A percentile compares a stretch with the other conserved stretches of the same genome.
phyloP scores from a whole-genome alignment of 37 sponge, comb jelly and placozoan genomes.

The Oscarella lobularis region DNA sequence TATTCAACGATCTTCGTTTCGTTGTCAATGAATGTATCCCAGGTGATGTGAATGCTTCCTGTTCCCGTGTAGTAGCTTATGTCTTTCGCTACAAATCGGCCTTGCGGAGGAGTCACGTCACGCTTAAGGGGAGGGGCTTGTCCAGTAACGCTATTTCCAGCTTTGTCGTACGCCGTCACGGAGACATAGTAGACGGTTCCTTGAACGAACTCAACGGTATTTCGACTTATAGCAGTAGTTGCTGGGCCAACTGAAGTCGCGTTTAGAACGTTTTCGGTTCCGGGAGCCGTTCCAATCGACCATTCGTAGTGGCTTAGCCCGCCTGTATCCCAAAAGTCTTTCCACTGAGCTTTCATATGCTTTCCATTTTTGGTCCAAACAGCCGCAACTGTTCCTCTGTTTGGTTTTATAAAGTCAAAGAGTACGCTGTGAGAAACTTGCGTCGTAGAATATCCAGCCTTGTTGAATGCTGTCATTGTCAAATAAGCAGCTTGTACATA shows the following conservation, averaged over 20 bases:
- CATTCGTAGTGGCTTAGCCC: constrained; percentile 2
- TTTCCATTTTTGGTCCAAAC: no score
- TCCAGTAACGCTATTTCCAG: not conserved
- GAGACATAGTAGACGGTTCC: not conserved
- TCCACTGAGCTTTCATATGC: not conserved
- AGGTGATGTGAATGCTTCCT: not conserved
- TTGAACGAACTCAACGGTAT: not conserved
- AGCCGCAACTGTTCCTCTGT: not conserved
- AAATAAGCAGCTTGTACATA: not conserved
- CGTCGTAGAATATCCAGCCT: not conserved
- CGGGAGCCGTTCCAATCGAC: not conserved
- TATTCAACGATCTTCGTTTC: not conserved
- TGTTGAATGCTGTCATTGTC: not conserved
- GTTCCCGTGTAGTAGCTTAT: not conserved
- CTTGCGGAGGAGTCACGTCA: not conserved
- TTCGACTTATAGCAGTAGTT: not conserved
- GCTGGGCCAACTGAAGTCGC: not conserved
- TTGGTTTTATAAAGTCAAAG: not conserved
- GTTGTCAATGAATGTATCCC: not conserved
- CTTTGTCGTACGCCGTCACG: not conserved
- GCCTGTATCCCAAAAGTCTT: not conserved
- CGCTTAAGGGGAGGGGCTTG: not conserved
- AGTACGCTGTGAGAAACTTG: not conserved
- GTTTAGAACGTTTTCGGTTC: constrained; percentile 1
- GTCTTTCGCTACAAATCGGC: not conserved